Evolutionary conservation across 2,888 invertebrate genomes (phyloP).

Genomic region (Harmothoe impar): DNA sequence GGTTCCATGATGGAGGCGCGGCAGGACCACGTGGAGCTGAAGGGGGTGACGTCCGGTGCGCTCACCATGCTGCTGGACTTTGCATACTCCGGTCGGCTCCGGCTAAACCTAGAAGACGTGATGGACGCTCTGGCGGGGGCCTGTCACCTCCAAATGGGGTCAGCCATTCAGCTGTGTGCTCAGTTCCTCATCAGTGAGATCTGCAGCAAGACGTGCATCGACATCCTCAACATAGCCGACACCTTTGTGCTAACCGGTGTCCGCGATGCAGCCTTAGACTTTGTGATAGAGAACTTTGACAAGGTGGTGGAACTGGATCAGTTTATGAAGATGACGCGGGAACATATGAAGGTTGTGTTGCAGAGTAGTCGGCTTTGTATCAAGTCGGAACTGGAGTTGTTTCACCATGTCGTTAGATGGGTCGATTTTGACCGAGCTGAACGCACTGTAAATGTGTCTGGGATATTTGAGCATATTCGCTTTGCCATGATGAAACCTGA

Average conservation of each 20-base stretch:
- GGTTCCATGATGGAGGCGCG: constrained; percentile 67
- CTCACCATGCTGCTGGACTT: constrained; percentile 65
- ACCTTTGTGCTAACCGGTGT: constrained; percentile 63
- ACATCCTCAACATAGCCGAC: constrained; percentile 66
- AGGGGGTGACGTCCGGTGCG: constrained; percentile 66
- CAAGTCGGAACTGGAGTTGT: constrained; percentile 61
- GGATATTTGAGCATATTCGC: constrained; percentile 64
- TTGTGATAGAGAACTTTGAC: constrained; percentile 63
- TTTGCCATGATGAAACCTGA: constrained; percentile 66
- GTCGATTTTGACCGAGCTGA: constrained; percentile 62
- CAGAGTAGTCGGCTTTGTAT: constrained; percentile 50
- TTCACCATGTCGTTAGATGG: constrained; percentile 63
- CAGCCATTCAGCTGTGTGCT: constrained; percentile 64
- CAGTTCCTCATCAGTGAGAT: constrained; percentile 65
- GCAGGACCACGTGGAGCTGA: constrained; percentile 67
- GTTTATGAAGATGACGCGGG: constrained; percentile 61
- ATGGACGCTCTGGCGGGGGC: constrained; percentile 65
- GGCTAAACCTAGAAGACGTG: constrained; percentile 65
- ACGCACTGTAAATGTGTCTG: constrained; percentile 24
- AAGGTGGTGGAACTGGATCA: constrained; percentile 65
- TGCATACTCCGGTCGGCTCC: constrained; percentile 66
- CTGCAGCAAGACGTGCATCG: constrained; percentile 62
- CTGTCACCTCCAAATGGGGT: constrained; percentile 66
- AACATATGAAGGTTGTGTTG: constrained; percentile 61
- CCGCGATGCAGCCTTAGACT: constrained; percentile 49